Base-by-base conservation (phyloP, 2,113 vertebrate species). In the Poeciliopsis turrubarensis region DNA sequence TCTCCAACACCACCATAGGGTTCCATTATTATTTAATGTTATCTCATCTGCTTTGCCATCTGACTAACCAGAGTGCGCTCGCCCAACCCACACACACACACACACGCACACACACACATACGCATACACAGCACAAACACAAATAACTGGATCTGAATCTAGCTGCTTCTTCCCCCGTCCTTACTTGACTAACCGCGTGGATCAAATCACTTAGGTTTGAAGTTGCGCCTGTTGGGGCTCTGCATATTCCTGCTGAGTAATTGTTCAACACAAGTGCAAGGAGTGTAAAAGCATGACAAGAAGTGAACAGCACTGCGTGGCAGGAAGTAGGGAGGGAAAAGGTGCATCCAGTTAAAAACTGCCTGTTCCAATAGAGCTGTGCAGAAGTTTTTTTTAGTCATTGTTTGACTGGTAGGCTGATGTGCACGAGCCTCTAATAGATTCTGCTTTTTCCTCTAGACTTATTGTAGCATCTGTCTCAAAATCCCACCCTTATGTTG, bases 361-460 rank as follows among this genome's bases (percentile, higher is more conserved):
- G 85, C 73, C 80, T 89, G 87, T 90, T 92, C 89, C 87, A 90
- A 84, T 87, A 78, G 72, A 87, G 86, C 81, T 86, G 79, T 79
- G 82, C 68, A 82, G 79, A 77, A 17, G 4, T 60, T 34, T 57
- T 29, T 29, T 29, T 70, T 71, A 63, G 27, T 68, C 54, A 37
- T 34, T 61, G 51, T 77, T 34, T 70, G 63, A 37, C 60, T 73
- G 65, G 62, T 82, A 63, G 68, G 51, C 22, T 17, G 73, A 65
- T 68, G 37, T 87, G 86, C 89, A 90, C 85, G 89, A 73, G 70
- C 70, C 67, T 75, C 73, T 64, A 67, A 34, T 67, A 68, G 65
- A 60, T 31, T 65, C 47, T 71, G 60, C 41, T 77, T 29, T 51
- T 47, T 51, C 66, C 65, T 66, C 11, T 66, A 70, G 70, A 62